Evolutionary conservation across 1,140 invertebrate species (phyloP).

Genomic region (Anagrus nilaparvatae): DNA sequence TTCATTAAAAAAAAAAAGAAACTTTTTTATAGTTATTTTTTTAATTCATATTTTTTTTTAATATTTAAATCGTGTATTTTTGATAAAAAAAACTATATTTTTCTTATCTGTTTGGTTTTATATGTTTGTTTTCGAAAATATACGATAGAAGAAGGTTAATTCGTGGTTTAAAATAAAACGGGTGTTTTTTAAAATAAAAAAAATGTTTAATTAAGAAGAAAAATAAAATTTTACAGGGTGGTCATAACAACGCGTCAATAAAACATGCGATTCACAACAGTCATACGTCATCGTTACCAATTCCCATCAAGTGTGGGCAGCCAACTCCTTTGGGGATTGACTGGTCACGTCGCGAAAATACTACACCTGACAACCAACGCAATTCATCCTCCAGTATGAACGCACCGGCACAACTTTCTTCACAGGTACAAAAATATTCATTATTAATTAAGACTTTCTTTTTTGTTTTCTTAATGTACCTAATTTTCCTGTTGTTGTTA

Average conservation of each 20-base stretch:
- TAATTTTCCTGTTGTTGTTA: not conserved
- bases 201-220: too few species aligned
- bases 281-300: slow-evolving; percentile 30
- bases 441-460: too few species aligned
- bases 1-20: too few species aligned
- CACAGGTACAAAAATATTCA: slow-evolving; percentile 31
- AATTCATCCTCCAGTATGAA: slow-evolving; percentile 31
- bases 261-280: slow-evolving; percentile 32
- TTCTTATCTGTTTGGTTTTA: too few species aligned
- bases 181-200: too few species aligned
- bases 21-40: too few species aligned
- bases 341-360: slow-evolving; percentile 33
- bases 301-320: slow-evolving; percentile 32
- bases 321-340: slow-evolving; percentile 34
- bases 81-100: too few species aligned
- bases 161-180: too few species aligned
- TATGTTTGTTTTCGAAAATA: too few species aligned
- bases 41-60: too few species aligned
- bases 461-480: slow-evolving; percentile 7
- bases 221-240: slow-evolving; percentile 27
- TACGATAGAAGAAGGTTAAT: too few species aligned
- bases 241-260: slow-evolving; percentile 28
- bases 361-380: slow-evolving; percentile 28
- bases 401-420: slow-evolving; percentile 28
- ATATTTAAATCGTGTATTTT: too few species aligned